Percentiles rank a stretch among this genome's conserved stretches.
Evolutionary conservation across 2,113 vertebrate genomes (phyloP).

Genomic region (Tapirus terrestris): DNA sequence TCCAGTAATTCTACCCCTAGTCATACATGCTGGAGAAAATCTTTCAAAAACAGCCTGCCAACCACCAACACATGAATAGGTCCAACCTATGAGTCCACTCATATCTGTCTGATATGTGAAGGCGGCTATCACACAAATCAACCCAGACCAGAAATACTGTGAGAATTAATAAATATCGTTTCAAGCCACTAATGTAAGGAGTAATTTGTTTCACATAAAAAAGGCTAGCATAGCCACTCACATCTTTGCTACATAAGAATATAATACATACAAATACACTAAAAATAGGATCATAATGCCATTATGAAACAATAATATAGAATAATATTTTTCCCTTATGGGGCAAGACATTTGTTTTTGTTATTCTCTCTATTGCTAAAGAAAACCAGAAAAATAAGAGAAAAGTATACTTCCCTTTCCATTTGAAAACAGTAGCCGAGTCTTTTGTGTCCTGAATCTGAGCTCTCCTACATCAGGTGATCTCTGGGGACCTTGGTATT

Average conservation of each 20-base stretch:
- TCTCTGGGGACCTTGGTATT: not conserved
- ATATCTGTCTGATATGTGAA: not conserved
- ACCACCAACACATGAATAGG: not conserved
- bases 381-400: not conserved
- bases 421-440: not conserved
- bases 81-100: not conserved
- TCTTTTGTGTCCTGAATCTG: not conserved
- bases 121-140: not conserved
- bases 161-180: not conserved
- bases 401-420: not conserved
- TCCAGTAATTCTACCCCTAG: not conserved
- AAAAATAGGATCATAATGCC: not conserved
- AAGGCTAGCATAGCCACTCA: not conserved
- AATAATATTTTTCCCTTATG: not conserved
- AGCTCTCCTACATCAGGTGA: not conserved
- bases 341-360: not conserved
- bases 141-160: not conserved
- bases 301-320: not conserved
- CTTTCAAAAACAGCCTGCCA: not conserved
- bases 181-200: not conserved
- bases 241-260: not conserved
- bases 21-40: not conserved
- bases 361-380: not conserved
- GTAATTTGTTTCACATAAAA: not conserved
- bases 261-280: not conserved